A percentile compares a stretch with the other conserved stretches of the same genome.
These are phyloP conservation scores for Oreochromis spilurus DNA, from an alignment of 2,113 vertebrate species.

Conservation along the genomic window DNA sequence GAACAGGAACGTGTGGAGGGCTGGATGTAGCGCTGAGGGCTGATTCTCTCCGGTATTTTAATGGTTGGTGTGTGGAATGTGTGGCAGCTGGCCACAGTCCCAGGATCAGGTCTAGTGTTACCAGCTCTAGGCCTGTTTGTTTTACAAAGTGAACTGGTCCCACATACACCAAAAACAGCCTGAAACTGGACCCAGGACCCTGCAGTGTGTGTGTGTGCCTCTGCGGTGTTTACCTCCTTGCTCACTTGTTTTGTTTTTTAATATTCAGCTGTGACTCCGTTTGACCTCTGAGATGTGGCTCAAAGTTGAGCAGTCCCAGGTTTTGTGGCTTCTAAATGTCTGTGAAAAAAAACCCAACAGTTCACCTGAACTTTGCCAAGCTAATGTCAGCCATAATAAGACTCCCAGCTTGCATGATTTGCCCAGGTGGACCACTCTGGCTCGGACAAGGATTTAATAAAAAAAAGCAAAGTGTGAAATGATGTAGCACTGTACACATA, in stretches of 20 bases:
- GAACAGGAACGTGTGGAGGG: constrained; percentile 14
- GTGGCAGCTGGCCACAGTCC: constrained; percentile 67
- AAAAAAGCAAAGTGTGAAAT: constrained; percentile 51
- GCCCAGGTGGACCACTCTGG: constrained; percentile 61
- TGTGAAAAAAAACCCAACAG: background rate
- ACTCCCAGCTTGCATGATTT: constrained; percentile 32
- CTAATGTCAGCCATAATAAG: constrained; percentile 38
- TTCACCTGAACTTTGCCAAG: constrained; percentile 48
- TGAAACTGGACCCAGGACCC: constrained; percentile 2
- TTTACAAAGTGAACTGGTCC: constrained; percentile 72
- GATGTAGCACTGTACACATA: constrained; percentile 6
- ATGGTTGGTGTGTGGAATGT: constrained; percentile 73
- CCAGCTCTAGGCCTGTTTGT: constrained; percentile 71
- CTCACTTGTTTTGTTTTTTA: constrained; percentile 14
- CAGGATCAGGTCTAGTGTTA: constrained; percentile 68
- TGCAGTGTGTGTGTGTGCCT: background rate
- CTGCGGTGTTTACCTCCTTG: background rate
- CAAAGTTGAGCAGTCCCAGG: background rate
- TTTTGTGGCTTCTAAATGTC: background rate
- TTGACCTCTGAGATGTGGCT: constrained; percentile 3
- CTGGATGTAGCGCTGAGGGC: constrained; percentile 43
- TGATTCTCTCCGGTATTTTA: constrained; percentile 77
- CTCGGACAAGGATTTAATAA: constrained; percentile 24
- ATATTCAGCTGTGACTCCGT: constrained; percentile 11
- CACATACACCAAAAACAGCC: constrained; percentile 34